Evolutionary conservation across 2,797 vertebrate species (phyloP).

Genomic region (Artibeus lituratus): DNA sequence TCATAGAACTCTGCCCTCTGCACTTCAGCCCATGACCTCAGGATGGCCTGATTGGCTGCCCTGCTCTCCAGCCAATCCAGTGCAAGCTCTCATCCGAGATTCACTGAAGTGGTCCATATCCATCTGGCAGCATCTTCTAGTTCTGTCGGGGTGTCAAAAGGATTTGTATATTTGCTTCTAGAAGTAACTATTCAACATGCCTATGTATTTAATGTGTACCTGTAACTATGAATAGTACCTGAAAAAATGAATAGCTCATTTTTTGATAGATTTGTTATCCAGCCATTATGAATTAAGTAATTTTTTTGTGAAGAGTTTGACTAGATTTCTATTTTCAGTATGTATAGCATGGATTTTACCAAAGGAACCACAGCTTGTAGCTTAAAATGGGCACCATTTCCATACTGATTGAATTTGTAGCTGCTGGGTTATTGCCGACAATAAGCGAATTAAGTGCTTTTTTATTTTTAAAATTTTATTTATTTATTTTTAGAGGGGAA

Average conservation of each 20-base stretch:
- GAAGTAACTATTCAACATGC: constrained; percentile 86
- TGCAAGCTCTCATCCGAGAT: constrained; percentile 97
- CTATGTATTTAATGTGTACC: constrained; percentile 83
- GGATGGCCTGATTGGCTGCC: constrained; percentile 99
- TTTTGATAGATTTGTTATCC: constrained; percentile 75
- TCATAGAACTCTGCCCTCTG: constrained; percentile 99
- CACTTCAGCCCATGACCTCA: constrained; percentile 99
- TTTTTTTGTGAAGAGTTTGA: constrained; percentile 56
- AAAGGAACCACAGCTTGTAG: not conserved
- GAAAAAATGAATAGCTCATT: constrained; percentile 77
- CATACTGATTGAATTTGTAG: constrained; percentile 24
- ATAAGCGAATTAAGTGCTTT: constrained; percentile 31
- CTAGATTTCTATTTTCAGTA: constrained; percentile 53
- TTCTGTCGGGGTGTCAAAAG: constrained; percentile 97
- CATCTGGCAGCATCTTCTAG: constrained; percentile 98
- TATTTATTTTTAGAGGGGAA: too few relatives aligned
- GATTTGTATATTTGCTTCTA: constrained; percentile 99
- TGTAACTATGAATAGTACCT: constrained; percentile 84
- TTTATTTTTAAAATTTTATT: too few relatives aligned
- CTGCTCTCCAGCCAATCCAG: constrained; percentile 99
- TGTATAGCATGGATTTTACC: constrained; percentile 71
- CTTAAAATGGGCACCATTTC: constrained; percentile 57
- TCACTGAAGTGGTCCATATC: constrained; percentile 99
- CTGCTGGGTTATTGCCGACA: constrained; percentile 28
- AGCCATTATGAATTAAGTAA: constrained; percentile 55